Percentiles rank a stretch among this genome's conserved stretches.
Conservation (phyloP, 2,888 invertebrate genomes). For the Ophion costatus region DNA sequence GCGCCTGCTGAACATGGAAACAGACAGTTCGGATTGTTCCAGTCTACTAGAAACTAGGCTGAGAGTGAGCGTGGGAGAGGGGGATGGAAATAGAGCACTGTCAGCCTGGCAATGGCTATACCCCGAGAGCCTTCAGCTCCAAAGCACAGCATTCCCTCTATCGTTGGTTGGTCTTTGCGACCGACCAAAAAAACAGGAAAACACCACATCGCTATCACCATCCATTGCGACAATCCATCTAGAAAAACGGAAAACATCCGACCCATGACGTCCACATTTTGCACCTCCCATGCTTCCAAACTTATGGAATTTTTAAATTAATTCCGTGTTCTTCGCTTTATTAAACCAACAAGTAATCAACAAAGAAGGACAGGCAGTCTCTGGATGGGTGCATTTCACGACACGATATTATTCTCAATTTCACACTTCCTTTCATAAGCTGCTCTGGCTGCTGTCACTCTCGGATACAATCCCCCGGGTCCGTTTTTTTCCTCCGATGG, state of each 20-base stretch:
- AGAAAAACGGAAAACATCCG: too few species aligned
- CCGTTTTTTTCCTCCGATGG: conserved; percentile 44
- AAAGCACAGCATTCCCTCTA: background rate
- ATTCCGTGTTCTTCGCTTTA: background rate
- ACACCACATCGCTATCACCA: background rate
- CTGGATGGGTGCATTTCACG: background rate
- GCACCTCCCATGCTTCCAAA: background rate
- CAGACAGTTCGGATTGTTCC: conserved; percentile 17
- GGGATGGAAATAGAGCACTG: conserved; percentile 2
- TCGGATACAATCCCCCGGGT: conserved; percentile 38
- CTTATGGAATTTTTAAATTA: conserved; percentile 33
- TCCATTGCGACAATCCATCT: too few species aligned
- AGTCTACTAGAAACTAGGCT: background rate
- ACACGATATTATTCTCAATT: conserved; percentile 42
- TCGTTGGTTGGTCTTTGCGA: background rate
- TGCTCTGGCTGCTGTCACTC: conserved; percentile 45
- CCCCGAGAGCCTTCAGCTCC: background rate
- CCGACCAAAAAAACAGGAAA: background rate
- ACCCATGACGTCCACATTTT: too few species aligned
- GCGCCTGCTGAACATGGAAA: conserved; percentile 7
- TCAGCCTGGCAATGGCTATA: conserved; percentile 2
- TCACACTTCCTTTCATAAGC: conserved; percentile 7
- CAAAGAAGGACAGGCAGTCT: background rate
- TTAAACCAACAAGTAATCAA: background rate
- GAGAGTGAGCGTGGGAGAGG: background rate